Percentiles rank a stretch among this genome's conserved stretches.
Evolutionary conservation across 2,113 vertebrate genomes (phyloP).

Genomic region (Leucosticte australis): DNA sequence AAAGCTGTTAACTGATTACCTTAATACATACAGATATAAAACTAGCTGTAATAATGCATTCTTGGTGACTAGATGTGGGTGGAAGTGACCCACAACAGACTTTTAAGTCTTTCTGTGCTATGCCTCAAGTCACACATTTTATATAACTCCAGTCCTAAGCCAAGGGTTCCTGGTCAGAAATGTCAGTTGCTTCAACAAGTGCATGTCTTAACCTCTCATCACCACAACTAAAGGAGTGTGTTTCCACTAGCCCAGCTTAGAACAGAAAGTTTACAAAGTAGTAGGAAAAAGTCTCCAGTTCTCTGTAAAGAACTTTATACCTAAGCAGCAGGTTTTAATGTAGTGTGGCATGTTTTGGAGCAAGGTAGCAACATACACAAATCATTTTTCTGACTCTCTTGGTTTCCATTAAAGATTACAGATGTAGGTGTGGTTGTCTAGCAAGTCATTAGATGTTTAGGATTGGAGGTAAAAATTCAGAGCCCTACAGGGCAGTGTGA

Average conservation of each 20-base stretch:
- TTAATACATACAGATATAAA: slow-evolving; percentile 43
- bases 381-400: neutral
- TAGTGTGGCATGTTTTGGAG: neutral
- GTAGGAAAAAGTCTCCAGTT: neutral
- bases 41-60: slow-evolving; percentile 19
- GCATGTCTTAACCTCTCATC: neutral
- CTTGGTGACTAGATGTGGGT: neutral
- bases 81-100: neutral
- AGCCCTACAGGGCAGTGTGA: neutral
- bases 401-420: neutral
- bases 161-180: neutral
- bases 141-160: neutral
- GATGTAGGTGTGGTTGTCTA: neutral
- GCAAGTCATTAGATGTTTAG: neutral
- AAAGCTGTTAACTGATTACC: slow-evolving; percentile 16
- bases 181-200: neutral
- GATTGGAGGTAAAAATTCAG: neutral
- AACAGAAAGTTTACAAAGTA: neutral
- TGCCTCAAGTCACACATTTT: neutral
- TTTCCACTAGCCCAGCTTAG: neutral
- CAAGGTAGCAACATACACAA: neutral
- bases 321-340: neutral
- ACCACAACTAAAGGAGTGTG: neutral
- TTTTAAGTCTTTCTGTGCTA: neutral
- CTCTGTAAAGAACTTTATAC: neutral